Evolutionary conservation across 2,113 vertebrate species (phyloP).

Genomic region (Castor canadensis): DNA sequence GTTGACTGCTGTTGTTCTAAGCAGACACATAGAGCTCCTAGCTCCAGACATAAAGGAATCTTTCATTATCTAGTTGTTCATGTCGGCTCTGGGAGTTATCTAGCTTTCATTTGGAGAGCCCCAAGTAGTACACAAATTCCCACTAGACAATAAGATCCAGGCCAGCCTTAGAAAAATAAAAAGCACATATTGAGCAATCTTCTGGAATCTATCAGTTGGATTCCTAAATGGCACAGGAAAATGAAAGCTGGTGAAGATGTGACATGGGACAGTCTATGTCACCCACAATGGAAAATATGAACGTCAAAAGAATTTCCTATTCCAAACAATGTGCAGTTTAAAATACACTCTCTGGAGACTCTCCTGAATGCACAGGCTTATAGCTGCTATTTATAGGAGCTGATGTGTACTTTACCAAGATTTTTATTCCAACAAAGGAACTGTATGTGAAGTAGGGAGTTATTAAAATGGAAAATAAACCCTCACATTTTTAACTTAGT

Average conservation of each 20-base stretch:
- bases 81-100: conserved; percentile 71
- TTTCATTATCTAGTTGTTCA: conserved; percentile 72
- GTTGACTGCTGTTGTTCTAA: conserved; percentile 76
- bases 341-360: conserved; percentile 84
- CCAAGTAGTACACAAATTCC: conserved; percentile 71
- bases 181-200: conserved; percentile 63
- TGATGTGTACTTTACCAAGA: conserved; percentile 78
- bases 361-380: conserved; percentile 80
- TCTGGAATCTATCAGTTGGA: conserved; percentile 64
- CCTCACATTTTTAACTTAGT: conserved; percentile 54
- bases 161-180: conserved; percentile 66
- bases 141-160: conserved; percentile 57
- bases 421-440: conserved; percentile 87
- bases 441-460: conserved; percentile 69
- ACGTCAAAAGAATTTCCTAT: conserved; percentile 85
- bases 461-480: conserved; percentile 81
- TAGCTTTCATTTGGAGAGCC: conserved; percentile 74
- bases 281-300: conserved; percentile 82
- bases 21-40: conserved; percentile 37
- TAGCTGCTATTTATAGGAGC: conserved; percentile 83
- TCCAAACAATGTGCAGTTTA: conserved; percentile 85
- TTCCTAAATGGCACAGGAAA: conserved; percentile 79
- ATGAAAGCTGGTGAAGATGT: conserved; percentile 54
- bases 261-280: conserved; percentile 49
- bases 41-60: conserved; percentile 78